Conservation (phyloP, 2,113 vertebrate species). For the Origma solitaria region DNA sequence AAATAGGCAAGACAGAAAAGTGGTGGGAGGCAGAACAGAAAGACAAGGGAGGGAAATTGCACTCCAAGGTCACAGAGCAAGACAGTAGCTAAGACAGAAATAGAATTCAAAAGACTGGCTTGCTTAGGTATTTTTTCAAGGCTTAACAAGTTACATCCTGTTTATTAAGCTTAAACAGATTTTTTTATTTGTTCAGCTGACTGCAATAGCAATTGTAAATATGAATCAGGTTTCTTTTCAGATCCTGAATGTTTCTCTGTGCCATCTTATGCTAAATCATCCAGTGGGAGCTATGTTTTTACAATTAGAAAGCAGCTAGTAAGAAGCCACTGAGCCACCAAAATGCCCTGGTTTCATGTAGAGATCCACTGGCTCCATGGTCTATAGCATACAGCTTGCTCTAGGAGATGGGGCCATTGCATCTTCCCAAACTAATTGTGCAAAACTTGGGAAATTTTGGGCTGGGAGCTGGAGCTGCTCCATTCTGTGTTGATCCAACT, state of each 20-base stretch:
- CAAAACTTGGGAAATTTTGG: neutral
- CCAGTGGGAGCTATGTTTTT: neutral
- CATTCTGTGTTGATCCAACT: neutral
- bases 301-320: neutral
- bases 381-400: neutral
- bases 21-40: constrained; percentile 1
- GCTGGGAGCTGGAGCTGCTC: neutral
- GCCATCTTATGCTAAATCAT: neutral
- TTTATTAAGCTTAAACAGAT: constrained; percentile 18
- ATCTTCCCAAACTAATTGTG: neutral
- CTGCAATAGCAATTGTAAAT: neutral
- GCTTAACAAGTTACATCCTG: constrained; percentile 19
- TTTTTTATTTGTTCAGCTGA: constrained; percentile 27
- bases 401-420: accelerated
- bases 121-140: neutral
- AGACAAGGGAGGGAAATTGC: constrained; percentile 34
- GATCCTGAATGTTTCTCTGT: neutral
- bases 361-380: neutral
- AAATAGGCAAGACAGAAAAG: constrained; percentile 41
- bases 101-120: neutral
- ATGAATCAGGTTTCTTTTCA: neutral
- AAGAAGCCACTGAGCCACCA: neutral
- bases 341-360: neutral
- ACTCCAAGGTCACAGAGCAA: constrained; percentile 36
- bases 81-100: constrained; percentile 42